Conservation (phyloP, 2,797 vertebrate genomes). For the Acipenser transmontanus region DNA sequence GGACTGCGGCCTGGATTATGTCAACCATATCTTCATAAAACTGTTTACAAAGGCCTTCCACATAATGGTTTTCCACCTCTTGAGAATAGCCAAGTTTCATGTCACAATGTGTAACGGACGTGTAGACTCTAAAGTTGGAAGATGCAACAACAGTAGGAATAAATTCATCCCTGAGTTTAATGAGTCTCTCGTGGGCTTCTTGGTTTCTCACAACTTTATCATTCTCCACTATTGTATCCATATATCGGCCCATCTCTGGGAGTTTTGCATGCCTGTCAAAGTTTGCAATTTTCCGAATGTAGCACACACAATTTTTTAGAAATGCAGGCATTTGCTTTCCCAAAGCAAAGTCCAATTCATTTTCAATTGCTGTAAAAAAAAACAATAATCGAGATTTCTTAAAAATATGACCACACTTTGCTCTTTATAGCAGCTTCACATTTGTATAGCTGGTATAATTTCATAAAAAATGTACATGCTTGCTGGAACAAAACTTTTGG, state of each 20-base stretch:
- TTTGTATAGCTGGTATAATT: no score
- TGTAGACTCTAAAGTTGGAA: conserved; percentile 93
- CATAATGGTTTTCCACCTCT: conserved; percentile 94
- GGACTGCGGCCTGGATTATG: conserved; percentile 94
- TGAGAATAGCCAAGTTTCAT: conserved; percentile 96
- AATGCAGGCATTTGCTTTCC: conserved; percentile 96
- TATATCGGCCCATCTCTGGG: conserved; percentile 91
- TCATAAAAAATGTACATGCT: no score
- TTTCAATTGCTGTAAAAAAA: conserved; percentile 79
- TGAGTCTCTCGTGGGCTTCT: conserved; percentile 86
- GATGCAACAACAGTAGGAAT: conserved; percentile 92
- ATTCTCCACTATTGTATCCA: conserved; percentile 74
- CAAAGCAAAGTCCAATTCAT: conserved; percentile 94
- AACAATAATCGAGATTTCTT: not conserved
- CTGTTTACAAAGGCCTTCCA: conserved; percentile 95
- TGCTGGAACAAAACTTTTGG: no score
- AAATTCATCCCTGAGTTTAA: conserved; percentile 94
- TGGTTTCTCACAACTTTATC: conserved; percentile 84
- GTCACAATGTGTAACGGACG: conserved; percentile 94
- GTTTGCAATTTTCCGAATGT: conserved; percentile 96
- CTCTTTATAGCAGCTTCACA: no score
- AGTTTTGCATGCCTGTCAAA: conserved; percentile 92
- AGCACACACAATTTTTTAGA: conserved; percentile 97
- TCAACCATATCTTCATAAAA: conserved; percentile 99
- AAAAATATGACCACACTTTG: no score